Base-by-base conservation (phyloP, 2,113 vertebrate species). In the Antigone vipio region DNA sequence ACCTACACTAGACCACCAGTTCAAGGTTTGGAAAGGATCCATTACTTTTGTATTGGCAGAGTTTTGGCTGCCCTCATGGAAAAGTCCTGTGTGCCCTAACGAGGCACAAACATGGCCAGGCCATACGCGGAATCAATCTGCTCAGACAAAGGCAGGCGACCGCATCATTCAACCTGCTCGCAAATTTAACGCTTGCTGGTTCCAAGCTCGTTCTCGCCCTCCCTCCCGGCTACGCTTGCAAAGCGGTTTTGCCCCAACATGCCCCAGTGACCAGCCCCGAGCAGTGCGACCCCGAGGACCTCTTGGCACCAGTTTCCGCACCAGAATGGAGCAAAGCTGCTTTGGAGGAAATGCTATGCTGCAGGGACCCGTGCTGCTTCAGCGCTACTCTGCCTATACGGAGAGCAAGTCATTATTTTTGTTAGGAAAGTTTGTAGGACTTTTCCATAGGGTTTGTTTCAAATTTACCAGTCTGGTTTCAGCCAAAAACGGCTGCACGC, bases 381-480 rank as follows among this genome's bases (percentile, higher is more conserved):
- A 0, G 21, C 2, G 10, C 88, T 21, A 1, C 5, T 50, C 84
- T 50, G 60, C 75, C 71, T 44, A 1, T 7, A 12, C 44, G 4
- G 23, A 35, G 63, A 82, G 63, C 26, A 30, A 5, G 44, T 49
- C 16, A 0, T 5, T 5, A 3, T 15, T 40, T 29, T 12, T 71
- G 76, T 38, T 11, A 32, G 35, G 40, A 40, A 55, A 9, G 45
- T 9, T 12, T 59, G 68, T 73, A 95, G 93, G 97, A 94, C 94
- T 97, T 97, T 95, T 89, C 96, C 96, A 91, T 49, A 92, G 91
- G 94, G 95, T 72, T 91, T 3, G 4, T 55, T 81, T 78, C 17
- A 29, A 77, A 59, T 88, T 34, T 35, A 44, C 85, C 75, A 50
- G 92, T 55, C 64, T 75, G 88, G 59, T 55, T 64, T 34, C 92